A percentile compares a stretch with the other conserved stretches of the same genome.
These are phyloP conservation scores for Poecile montanus DNA, from an alignment of 2,797 vertebrate genomes.

Conservation along the genomic window DNA sequence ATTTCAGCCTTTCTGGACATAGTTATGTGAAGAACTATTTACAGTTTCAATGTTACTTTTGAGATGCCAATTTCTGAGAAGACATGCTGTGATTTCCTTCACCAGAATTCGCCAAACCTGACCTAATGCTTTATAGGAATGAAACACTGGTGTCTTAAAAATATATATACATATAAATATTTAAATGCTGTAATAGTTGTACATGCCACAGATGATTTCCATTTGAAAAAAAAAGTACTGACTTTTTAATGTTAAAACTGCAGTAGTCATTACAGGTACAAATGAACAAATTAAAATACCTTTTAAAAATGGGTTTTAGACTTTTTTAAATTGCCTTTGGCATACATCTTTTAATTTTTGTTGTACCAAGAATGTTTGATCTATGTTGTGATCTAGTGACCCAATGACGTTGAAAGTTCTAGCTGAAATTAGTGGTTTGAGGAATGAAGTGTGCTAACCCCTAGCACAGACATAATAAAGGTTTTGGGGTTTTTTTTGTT, in stretches of 20 bases:
- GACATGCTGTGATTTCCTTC: slow-evolving; percentile 49
- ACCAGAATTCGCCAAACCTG: slow-evolving; percentile 59
- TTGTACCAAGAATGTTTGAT: slow-evolving; percentile 18
- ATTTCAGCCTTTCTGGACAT: slow-evolving; percentile 64
- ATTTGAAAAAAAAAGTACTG: slow-evolving; percentile 46
- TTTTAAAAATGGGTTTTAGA: slow-evolving; percentile 67
- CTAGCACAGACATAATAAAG: not conserved
- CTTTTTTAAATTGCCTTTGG: slow-evolving; percentile 57
- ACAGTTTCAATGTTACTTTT: slow-evolving; percentile 55
- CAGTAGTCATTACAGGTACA: slow-evolving; percentile 66
- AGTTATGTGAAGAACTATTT: slow-evolving; percentile 52
- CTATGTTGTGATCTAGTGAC: not conserved
- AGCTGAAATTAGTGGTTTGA: slow-evolving; percentile 14
- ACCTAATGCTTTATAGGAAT: slow-evolving; percentile 60
- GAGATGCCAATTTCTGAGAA: slow-evolving; percentile 70
- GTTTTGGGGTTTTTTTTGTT: not conserved
- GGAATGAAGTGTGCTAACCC: not conserved
- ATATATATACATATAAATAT: slow-evolving; percentile 21
- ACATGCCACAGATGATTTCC: slow-evolving; percentile 63
- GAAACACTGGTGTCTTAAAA: slow-evolving; percentile 53
- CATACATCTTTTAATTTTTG: not conserved
- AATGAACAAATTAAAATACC: slow-evolving; percentile 67
- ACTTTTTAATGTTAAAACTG: slow-evolving; percentile 66
- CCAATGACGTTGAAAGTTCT: slow-evolving; percentile 7
- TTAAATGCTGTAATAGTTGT: slow-evolving; percentile 41